Percentiles rank a stretch among this genome's conserved stretches.
These are phyloP conservation scores for Pangasianodon hypophthalmus DNA, from an alignment of 2,113 vertebrate species.

Conservation along the genomic window DNA sequence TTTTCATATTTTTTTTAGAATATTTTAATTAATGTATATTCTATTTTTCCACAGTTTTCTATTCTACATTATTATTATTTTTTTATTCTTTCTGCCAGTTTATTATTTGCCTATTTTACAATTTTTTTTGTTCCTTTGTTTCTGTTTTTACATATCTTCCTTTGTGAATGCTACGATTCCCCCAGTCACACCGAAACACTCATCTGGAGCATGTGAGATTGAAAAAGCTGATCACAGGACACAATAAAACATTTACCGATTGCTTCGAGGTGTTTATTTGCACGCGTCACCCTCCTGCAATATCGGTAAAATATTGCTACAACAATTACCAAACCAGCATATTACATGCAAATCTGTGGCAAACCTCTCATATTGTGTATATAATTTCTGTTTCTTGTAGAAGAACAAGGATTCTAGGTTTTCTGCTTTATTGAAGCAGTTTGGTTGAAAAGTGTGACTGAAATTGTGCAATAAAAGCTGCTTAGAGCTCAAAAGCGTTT, in stretches of 20 bases:
- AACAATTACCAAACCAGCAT: not conserved
- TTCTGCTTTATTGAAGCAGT: conserved; percentile 2
- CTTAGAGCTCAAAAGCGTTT: not conserved
- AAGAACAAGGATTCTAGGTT: not conserved
- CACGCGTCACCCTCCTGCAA: not conserved
- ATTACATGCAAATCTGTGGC: not conserved
- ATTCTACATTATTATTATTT: not conserved
- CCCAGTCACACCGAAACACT: not conserved
- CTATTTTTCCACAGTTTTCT: not conserved
- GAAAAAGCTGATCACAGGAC: not conserved
- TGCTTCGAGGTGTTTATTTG: not conserved
- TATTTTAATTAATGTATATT: too few relatives aligned
- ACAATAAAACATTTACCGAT: not conserved
- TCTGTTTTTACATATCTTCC: not conserved
- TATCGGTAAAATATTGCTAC: not conserved
- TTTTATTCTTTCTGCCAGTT: not conserved
- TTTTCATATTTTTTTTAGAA: too few relatives aligned
- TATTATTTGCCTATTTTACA: not conserved
- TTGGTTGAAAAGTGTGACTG: not conserved
- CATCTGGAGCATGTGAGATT: not conserved
- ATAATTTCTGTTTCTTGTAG: not conserved
- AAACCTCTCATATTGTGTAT: not conserved
- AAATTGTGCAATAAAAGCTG: not conserved
- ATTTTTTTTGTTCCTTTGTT: not conserved
- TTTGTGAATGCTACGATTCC: not conserved